Percentiles rank a stretch among this genome's conserved stretches.
phyloP scores from a whole-genome alignment of 2,888 invertebrate genomes.

The Erebia epiphron region DNA sequence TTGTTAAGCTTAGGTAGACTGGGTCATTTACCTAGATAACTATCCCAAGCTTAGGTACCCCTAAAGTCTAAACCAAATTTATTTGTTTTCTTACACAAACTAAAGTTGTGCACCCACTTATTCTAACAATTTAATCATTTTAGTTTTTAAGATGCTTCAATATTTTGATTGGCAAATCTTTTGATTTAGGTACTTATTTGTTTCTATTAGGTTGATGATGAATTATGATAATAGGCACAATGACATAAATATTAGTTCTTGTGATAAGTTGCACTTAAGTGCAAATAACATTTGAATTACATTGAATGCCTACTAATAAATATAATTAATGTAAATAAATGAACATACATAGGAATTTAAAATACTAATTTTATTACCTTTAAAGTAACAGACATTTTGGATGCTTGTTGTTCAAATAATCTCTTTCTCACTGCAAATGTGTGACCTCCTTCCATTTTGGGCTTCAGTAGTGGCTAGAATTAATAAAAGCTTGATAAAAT shows the following conservation, averaged over 20 bases:
- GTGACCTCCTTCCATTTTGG: conserved; percentile 19
- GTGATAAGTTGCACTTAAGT: background rate
- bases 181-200: too few species aligned
- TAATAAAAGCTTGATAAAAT: conserved; percentile 22
- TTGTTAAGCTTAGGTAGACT: too few species aligned
- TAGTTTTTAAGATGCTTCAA: too few species aligned
- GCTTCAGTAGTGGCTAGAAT: conserved; percentile 28
- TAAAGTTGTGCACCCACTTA: too few species aligned
- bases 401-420: conserved; percentile 12
- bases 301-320: background rate
- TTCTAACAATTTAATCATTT: too few species aligned
- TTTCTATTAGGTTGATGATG: too few species aligned
- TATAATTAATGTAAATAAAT: background rate
- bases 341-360: conserved; percentile 13
- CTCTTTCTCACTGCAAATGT: background rate
- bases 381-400: conserved; percentile 2
- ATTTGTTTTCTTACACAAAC: too few species aligned
- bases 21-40: too few species aligned
- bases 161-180: too few species aligned
- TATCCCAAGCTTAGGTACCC: too few species aligned
- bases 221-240: background rate
- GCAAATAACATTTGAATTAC: background rate
- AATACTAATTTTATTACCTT: conserved; percentile 29
- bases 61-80: too few species aligned
- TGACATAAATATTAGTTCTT: background rate